Conservation (phyloP, 2,113 vertebrate genomes). For the Pteropus alecto region DNA sequence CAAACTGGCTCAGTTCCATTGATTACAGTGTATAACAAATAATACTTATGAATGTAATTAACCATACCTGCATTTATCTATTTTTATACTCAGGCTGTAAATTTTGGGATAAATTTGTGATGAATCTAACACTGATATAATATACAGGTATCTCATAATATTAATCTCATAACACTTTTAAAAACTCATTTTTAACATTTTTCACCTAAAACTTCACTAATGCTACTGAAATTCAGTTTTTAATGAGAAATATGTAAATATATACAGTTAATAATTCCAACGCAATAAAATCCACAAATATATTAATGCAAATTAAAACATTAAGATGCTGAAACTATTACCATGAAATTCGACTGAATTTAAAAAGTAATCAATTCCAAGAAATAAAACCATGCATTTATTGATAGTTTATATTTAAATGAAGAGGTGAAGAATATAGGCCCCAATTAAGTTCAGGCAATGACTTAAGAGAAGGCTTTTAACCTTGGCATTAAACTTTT, state of each 20-base stretch:
- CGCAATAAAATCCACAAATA: not conserved
- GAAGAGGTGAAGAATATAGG: not conserved
- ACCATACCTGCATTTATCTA: not conserved
- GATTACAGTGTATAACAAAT: not conserved
- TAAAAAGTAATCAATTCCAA: slow-evolving; percentile 24
- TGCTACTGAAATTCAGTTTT: not conserved
- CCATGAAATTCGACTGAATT: not conserved
- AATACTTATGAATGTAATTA: not conserved
- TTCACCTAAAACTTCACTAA: slow-evolving; percentile 33
- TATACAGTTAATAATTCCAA: slow-evolving; percentile 4
- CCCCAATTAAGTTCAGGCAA: not conserved
- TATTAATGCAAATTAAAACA: slow-evolving; percentile 19
- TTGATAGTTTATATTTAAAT: not conserved
- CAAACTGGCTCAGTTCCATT: slow-evolving; percentile 42
- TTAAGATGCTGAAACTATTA: not conserved
- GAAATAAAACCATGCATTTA: not conserved
- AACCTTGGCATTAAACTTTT: not conserved
- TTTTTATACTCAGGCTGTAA: not conserved
- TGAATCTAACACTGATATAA: not conserved
- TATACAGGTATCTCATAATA: not conserved
- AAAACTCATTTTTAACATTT: slow-evolving; percentile 23
- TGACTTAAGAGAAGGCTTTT: not conserved
- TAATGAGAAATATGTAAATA: not conserved
- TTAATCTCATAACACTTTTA: not conserved
- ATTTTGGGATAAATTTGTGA: not conserved